Conservation (phyloP, 2,797 vertebrate genomes). For the Leptoclinus maculatus region DNA sequence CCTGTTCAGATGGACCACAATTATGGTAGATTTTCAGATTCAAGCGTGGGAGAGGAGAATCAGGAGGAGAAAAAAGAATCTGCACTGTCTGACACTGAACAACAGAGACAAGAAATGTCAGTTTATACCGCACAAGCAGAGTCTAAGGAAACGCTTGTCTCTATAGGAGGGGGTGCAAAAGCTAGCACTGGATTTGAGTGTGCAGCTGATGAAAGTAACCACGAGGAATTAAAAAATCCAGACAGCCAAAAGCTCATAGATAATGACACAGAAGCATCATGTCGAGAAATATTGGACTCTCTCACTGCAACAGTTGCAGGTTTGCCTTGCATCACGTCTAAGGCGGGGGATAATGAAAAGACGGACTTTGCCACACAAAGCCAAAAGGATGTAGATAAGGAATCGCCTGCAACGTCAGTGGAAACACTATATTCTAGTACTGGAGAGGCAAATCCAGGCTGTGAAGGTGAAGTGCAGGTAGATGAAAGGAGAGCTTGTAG, state of each 20-base stretch:
- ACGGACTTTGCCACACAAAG: slow-evolving; percentile 9
- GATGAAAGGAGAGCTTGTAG: slow-evolving; percentile 4
- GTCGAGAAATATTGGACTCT: slow-evolving; percentile 29
- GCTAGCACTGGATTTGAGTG: slow-evolving; percentile 11
- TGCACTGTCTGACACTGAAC: slow-evolving; percentile 25
- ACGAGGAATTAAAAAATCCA: slow-evolving; percentile 25
- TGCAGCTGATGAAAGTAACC: slow-evolving; percentile 34
- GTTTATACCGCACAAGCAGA: slow-evolving; percentile 22
- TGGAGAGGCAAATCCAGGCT: slow-evolving; percentile 25
- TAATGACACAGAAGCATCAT: slow-evolving; percentile 28
- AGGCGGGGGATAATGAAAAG: slow-evolving; percentile 18
- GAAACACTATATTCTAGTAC: slow-evolving; percentile 35
- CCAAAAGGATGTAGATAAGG: slow-evolving; percentile 30
- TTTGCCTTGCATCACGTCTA: background rate
- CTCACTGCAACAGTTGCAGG: slow-evolving; percentile 7
- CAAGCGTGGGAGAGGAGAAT: slow-evolving; percentile 33
- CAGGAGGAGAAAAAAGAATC: slow-evolving; percentile 35
- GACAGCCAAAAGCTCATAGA: slow-evolving; percentile 32
- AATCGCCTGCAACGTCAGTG: slow-evolving; percentile 21
- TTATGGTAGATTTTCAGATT: slow-evolving; percentile 77
- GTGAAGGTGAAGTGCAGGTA: slow-evolving; percentile 16
- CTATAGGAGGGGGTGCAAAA: slow-evolving; percentile 9
- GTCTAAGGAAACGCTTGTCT: slow-evolving; percentile 25
- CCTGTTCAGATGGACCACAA: slow-evolving; percentile 82
- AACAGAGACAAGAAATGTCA: slow-evolving; percentile 34